Percentiles rank a stretch among this genome's conserved stretches.
Evolutionary conservation across 2,797 vertebrate genomes (phyloP).

Genomic region (Poecilia velifera): DNA sequence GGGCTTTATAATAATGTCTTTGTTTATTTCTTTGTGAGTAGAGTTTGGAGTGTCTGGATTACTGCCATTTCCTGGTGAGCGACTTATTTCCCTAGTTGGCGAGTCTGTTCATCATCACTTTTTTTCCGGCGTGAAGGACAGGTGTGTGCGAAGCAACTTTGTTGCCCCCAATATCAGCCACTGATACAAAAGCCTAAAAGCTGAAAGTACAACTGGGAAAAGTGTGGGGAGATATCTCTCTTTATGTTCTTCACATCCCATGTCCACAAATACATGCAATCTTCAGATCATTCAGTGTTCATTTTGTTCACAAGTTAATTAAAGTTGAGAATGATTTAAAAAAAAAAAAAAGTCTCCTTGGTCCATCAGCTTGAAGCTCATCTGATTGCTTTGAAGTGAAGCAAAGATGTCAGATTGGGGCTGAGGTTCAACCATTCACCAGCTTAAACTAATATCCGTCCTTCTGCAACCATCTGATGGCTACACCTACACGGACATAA

Average conservation of each 20-base stretch:
- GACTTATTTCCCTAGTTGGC: constrained; percentile 62
- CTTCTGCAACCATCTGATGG: constrained; percentile 76
- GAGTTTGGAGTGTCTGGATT: constrained; percentile 78
- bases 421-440: constrained; percentile 70
- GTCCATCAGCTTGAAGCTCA: constrained; percentile 61
- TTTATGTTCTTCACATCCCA: constrained; percentile 5
- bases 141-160: constrained; percentile 66
- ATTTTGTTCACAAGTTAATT: constrained; percentile 63
- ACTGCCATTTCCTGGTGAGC: constrained; percentile 70
- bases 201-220: constrained; percentile 36
- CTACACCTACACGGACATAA: constrained; percentile 72
- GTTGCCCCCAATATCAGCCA: constrained; percentile 6
- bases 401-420: constrained; percentile 70
- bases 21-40: constrained; percentile 83
- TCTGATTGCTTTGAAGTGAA: constrained; percentile 80
- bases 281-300: constrained; percentile 50
- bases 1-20: constrained; percentile 79
- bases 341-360: constrained; percentile 58
- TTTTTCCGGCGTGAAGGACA: constrained; percentile 42
- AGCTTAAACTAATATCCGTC: constrained; percentile 77
- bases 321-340: constrained; percentile 54
- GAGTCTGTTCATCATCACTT: constrained; percentile 64
- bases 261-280: constrained; percentile 9
- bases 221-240: constrained; percentile 44
- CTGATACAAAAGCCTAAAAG: constrained; percentile 20